Conservation (phyloP, 2,113 vertebrate genomes). For the Channa maculata region DNA sequence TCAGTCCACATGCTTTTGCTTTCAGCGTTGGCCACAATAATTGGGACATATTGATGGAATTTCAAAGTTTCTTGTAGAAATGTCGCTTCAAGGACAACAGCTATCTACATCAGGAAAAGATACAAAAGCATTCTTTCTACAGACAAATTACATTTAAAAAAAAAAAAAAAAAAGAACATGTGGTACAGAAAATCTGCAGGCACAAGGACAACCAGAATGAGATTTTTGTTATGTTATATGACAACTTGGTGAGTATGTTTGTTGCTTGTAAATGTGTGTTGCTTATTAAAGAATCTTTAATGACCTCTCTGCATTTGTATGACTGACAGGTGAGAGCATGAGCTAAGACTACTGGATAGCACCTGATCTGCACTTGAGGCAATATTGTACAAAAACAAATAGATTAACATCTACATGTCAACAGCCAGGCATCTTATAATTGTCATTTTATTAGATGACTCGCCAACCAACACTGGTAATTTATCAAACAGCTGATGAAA, state of each 20-base stretch:
- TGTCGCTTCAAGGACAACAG: constrained; percentile 35
- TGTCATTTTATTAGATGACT: background rate
- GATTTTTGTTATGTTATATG: background rate
- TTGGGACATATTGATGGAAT: constrained; percentile 29
- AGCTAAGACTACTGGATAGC: background rate
- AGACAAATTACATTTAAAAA: background rate
- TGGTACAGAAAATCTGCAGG: background rate
- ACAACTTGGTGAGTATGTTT: background rate
- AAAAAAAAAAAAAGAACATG: background rate
- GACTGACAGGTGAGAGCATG: background rate
- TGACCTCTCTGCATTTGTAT: constrained; percentile 12
- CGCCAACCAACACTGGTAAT: too few relatives aligned
- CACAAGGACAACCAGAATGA: background rate
- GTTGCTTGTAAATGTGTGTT: background rate
- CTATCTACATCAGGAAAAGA: background rate
- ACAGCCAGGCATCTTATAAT: background rate
- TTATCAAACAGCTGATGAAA: too few relatives aligned
- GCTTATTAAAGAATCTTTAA: constrained; percentile 4
- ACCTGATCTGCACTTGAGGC: background rate
- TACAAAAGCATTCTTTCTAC: constrained; percentile 13
- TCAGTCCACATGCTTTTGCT: background rate
- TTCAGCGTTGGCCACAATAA: constrained; percentile 31
- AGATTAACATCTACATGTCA: background rate
- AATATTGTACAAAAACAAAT: too few relatives aligned
- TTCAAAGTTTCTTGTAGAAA: constrained; percentile 24